These are phyloP conservation scores for Caenorhabditis remanei DNA, from an alignment of 1,140 invertebrate genomes.

Conservation along the genomic window DNA sequence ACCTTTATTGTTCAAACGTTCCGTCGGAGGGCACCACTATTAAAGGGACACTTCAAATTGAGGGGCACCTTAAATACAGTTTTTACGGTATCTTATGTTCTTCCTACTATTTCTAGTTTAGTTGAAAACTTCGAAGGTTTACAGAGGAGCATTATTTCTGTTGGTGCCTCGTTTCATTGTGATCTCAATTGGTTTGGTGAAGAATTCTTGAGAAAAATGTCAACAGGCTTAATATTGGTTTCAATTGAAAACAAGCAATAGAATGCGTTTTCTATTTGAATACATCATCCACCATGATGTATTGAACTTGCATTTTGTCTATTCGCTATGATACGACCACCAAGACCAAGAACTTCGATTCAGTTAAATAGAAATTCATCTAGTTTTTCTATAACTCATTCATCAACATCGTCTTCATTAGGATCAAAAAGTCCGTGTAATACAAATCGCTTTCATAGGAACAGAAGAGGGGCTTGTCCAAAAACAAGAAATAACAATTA, in stretches of 20 bases:
- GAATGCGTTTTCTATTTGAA: background rate
- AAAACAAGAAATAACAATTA: background rate
- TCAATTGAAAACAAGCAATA: slow-evolving; percentile 43
- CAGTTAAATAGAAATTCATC: slow-evolving; percentile 34
- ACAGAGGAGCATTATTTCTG: background rate
- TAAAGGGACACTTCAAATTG: too few relatives aligned
- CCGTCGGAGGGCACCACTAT: too few relatives aligned
- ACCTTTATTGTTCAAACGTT: too few relatives aligned
- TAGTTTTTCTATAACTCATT: slow-evolving; percentile 47
- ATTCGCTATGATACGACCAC: slow-evolving; percentile 26
- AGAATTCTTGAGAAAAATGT: slow-evolving; percentile 54
- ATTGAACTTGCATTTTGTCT: background rate
- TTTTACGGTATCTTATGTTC: too few relatives aligned
- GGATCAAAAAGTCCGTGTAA: background rate
- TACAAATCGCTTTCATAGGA: too few relatives aligned
- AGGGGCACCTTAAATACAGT: too few relatives aligned
- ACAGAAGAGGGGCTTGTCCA: too few relatives aligned
- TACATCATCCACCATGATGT: slow-evolving; percentile 34
- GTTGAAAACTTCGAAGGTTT: background rate
- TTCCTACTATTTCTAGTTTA: too few relatives aligned
- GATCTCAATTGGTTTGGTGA: slow-evolving; percentile 51
- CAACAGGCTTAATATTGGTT: slow-evolving; percentile 50
- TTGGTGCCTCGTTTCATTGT: background rate
- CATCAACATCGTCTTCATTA: slow-evolving; percentile 6
- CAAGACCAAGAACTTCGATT: slow-evolving; percentile 14